Percentiles rank a stretch among this genome's conserved stretches.
These are phyloP conservation scores for Hydriomena furcata DNA, from an alignment of 2,888 invertebrate species.

Conservation along the genomic window DNA sequence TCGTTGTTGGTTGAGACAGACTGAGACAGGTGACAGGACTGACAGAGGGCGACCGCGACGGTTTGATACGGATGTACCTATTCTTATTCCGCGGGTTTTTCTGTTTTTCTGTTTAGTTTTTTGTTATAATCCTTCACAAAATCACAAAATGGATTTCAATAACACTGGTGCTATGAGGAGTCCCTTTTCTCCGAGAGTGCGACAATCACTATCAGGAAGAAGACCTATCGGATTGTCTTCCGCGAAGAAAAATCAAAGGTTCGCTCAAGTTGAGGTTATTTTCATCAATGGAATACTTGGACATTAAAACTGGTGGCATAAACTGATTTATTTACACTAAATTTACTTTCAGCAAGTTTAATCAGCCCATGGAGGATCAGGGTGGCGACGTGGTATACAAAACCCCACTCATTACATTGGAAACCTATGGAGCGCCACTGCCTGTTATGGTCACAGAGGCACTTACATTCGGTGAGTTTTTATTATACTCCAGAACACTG, in stretches of 20 bases:
- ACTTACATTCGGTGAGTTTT: slow-evolving; percentile 88
- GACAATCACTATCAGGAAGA: slow-evolving; percentile 66
- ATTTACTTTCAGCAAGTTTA: slow-evolving; percentile 55
- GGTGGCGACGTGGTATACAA: slow-evolving; percentile 90
- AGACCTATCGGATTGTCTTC: slow-evolving; percentile 61
- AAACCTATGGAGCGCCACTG: slow-evolving; percentile 91
- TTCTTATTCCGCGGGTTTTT: no score
- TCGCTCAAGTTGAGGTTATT: slow-evolving; percentile 26
- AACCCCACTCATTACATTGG: slow-evolving; percentile 88
- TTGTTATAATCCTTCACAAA: neutral
- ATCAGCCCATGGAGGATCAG: slow-evolving; percentile 52
- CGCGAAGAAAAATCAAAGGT: slow-evolving; percentile 68
- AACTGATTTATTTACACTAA: neutral
- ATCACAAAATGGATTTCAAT: slow-evolving; percentile 61
- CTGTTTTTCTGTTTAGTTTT: neutral
- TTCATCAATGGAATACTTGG: neutral
- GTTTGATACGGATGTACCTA: no score
- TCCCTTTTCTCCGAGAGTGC: slow-evolving; percentile 73
- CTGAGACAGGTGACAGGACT: no score
- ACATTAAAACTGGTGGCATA: no score
- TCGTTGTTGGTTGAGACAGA: no score
- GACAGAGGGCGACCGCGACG: no score
- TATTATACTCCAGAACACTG: neutral
- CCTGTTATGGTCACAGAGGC: slow-evolving; percentile 96
- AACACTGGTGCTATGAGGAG: slow-evolving; percentile 70